Base-by-base conservation (phyloP, 2,888 invertebrate species). In the Drosophila silvestris region DNA sequence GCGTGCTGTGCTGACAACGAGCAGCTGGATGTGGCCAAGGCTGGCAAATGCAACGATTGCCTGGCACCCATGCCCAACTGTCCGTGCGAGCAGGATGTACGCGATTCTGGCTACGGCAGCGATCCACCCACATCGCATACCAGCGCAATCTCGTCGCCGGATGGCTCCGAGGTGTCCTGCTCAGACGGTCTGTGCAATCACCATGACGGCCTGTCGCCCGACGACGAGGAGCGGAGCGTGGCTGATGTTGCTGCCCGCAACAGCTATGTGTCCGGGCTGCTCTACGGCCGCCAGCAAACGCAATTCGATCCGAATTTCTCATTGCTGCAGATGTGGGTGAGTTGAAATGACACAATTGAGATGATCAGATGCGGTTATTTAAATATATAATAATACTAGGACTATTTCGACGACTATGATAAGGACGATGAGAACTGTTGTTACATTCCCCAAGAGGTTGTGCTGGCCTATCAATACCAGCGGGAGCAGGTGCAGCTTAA, bases 101-200 rank as follows among this genome's bases (percentile, higher is more conserved):
- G 92, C 92, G 98, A 98, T 94, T 97, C 97, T 89, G 98, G 98
- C 50, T 98, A 98, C 93, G 97, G 97, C 28, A 98, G 98, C 16
- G 98, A 97, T 79, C 92, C 83, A 33, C 79, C 92, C 30, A 88
- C 92, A 52, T 93, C 93, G 75, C 96, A 96, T 82, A 95, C 95
- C 30, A 97, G 97, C 81, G 94, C 96, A 72, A 96, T 96, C 82
- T 97, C 97, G 92, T 97, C 97, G 0, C 97, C 97, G 0, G 98
- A 98, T 91, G 97, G 98, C 37, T 98, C 98, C 0, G 98, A 98
- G 91, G 96, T 98, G 63, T 97, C 97, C 1, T 98, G 97, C 93
- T 97, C 96, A 0, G 98, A 98, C 91, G 96, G 96, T 51, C 97
- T 97, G 92, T 98, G 98, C 93, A 97, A 97, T 92, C 82, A 82